Conservation (phyloP, 2,113 vertebrate genomes). For the Alouatta palliata region DNA sequence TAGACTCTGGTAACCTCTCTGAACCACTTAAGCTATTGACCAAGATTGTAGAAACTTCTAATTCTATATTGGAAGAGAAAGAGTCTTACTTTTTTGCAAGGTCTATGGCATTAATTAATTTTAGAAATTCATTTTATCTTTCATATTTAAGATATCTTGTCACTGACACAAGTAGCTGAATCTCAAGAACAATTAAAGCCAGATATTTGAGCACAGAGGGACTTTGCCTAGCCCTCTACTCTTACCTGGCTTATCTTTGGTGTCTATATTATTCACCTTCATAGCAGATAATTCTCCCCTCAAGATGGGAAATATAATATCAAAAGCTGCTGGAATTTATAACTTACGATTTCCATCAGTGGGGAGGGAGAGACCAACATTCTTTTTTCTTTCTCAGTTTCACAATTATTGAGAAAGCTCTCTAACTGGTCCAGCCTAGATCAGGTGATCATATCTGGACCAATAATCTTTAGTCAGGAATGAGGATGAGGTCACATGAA, state of each 20-base stretch:
- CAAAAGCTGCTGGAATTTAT: background rate
- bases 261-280: background rate
- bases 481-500: background rate
- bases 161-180: background rate
- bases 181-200: background rate
- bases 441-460: background rate
- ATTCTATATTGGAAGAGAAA: background rate
- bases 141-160: background rate
- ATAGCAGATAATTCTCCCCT: background rate
- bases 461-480: background rate
- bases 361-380: background rate
- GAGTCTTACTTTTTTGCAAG: background rate
- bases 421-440: background rate
- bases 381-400: background rate
- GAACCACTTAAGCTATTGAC: background rate
- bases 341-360: background rate
- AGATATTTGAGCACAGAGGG: background rate
- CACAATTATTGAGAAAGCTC: background rate
- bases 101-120: slow-evolving; percentile 1
- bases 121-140: background rate
- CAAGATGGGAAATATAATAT: background rate
- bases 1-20: background rate
- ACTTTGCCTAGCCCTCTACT: background rate
- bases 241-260: background rate
- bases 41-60: background rate